Evolutionary conservation across 1,140 invertebrate species (phyloP).

Genomic region (Drosophila baimaii): DNA sequence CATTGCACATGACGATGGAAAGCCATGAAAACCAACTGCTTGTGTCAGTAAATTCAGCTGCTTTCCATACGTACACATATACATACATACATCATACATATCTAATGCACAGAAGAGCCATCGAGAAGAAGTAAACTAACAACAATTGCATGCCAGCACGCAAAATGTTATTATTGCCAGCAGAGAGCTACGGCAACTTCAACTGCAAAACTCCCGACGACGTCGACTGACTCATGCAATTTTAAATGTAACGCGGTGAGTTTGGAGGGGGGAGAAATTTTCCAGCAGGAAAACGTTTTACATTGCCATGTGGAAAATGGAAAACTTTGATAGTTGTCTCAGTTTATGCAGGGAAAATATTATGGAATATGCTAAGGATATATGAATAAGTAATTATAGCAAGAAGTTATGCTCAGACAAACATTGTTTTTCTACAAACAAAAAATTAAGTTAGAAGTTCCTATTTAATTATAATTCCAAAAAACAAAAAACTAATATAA

Average conservation of each 20-base stretch:
- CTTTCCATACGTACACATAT: conserved; percentile 41
- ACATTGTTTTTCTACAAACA: not conserved
- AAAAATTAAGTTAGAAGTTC: not conserved
- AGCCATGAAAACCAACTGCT: conserved; percentile 52
- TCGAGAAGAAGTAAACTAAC: conserved; percentile 51
- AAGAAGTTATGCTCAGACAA: too few species aligned
- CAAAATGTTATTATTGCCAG: conserved; percentile 71
- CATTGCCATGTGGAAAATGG: conserved; percentile 13
- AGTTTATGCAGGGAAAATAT: conserved; percentile 19
- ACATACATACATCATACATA: conserved; percentile 49
- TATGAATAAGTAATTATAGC: not conserved
- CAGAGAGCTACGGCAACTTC: conserved; percentile 21
- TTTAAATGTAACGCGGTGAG: conserved; percentile 39
- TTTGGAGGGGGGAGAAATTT: conserved; percentile 8
- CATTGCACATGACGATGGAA: conserved; percentile 4
- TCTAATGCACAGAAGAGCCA: conserved; percentile 62
- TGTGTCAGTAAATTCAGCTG: conserved; percentile 60
- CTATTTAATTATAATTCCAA: not conserved
- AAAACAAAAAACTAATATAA: not conserved
- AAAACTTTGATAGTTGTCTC: conserved; percentile 5
- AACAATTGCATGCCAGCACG: conserved; percentile 73
- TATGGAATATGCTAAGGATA: not conserved
- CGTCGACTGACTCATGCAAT: conserved; percentile 52
- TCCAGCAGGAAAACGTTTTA: not conserved
- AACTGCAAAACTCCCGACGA: conserved; percentile 28